phyloP scores from a whole-genome alignment of 35 echinoderm and acorn worm species.

The Hemicentrotus pulcherrimus region DNA sequence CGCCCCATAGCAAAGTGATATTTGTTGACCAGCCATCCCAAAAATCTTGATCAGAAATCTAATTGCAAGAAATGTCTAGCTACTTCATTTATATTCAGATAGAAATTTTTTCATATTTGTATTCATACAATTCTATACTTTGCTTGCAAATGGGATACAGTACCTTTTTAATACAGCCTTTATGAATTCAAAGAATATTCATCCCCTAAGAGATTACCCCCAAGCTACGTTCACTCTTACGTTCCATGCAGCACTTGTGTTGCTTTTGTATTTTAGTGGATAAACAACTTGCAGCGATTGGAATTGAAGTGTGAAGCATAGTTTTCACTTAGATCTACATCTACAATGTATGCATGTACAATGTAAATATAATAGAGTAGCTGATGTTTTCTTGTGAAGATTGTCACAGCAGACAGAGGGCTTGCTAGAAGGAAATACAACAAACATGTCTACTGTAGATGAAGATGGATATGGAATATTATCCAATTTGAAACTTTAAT shows the following conservation, averaged over 20 bases:
- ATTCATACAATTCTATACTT: neutral
- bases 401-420: neutral
- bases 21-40: no score
- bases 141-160: neutral
- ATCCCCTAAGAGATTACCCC: neutral
- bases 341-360: neutral
- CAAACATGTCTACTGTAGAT: neutral
- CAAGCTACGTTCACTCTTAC: neutral
- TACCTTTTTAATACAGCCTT: neutral
- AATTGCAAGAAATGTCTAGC: no score
- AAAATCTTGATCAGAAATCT: no score
- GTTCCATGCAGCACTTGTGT: neutral
- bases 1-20: no score
- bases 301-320: neutral
- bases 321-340: neutral
- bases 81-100: no score
- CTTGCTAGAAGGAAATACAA: neutral
- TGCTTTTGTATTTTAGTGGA: slow-evolving; percentile 2
- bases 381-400: neutral
- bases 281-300: neutral
- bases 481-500: no score
- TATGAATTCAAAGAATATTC: neutral
- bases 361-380: neutral
- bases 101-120: no score
- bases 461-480: neutral